Evolutionary conservation across 2,888 invertebrate species (phyloP), one percentile per base, ranked within the genome.

Genomic region (Idaea dimidiata): DNA sequence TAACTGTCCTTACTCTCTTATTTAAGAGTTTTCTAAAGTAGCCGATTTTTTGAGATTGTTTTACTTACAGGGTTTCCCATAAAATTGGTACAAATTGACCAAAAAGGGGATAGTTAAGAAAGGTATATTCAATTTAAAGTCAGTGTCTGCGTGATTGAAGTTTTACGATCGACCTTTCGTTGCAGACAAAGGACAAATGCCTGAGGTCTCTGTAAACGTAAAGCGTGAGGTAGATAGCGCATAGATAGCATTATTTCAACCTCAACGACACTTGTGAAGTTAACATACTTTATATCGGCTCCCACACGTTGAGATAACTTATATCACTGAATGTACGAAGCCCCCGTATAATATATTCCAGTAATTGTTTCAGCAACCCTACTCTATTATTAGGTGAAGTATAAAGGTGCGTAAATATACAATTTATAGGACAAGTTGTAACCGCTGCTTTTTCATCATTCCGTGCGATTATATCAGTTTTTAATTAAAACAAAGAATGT

Each of bases 321-420:
- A 86, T 86, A 86, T 82, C 76, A 71, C 72, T 72, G 76, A 78
- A 80, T 81, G 79, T 80, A 76, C 77, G 80, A 75, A 77, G 73
- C 79, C 76, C 74, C 73, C 65, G 73, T 70, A 63, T 80, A 82
- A 86, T 87, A 86, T 86, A 86, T 84, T 81, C 78, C 75, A 75
- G 80, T 88, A 88, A 90, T 89, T 89, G 88, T 89, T 81, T 81
- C 78, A 74, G 80, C 80, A 80, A 77, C 83, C 86, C 86, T 82
- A 80, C 82, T 81, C 84, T 80, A 83, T 83, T 85, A 87, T 86
- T 84, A 83, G 83, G 88, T 88, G 87, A 89, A 86, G 86, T 88
- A 88, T 85, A 82, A 87, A 87, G 87, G 85, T 82, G 75, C 67
- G 73, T 78, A 77, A 82, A 79, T 67, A 61, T 60, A 67, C 67